Evolutionary conservation across 2,888 invertebrate species (phyloP).

Genomic region (Chironomus riparius): DNA sequence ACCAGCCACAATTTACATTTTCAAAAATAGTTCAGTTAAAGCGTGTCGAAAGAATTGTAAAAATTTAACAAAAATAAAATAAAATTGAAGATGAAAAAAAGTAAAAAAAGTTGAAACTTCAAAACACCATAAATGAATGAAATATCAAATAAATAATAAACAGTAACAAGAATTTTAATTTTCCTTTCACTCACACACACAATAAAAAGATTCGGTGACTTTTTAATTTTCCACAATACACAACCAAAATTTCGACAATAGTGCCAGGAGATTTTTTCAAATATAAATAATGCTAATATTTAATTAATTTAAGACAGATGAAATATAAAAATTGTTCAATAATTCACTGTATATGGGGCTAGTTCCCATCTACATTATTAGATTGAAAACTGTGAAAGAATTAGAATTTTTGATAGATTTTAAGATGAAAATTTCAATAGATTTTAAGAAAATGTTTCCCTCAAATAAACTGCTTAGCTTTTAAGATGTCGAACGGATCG

Average conservation of each 20-base stretch:
- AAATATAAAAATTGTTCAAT: not conserved
- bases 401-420: not conserved
- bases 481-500: not conserved
- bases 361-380: too few relatives aligned
- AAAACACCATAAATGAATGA: not conserved
- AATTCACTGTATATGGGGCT: too few relatives aligned
- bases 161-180: not conserved
- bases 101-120: conserved; percentile 7
- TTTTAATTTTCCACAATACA: conserved; percentile 5
- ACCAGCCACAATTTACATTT: not conserved
- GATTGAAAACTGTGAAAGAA: not conserved
- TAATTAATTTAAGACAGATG: not conserved
- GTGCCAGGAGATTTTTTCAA: conserved; percentile 36
- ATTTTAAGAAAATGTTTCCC: not conserved
- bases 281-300: not conserved
- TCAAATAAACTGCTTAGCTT: too few relatives aligned
- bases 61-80: not conserved
- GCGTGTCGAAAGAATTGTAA: not conserved
- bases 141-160: not conserved
- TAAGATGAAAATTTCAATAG: not conserved
- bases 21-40: not conserved
- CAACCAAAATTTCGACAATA: conserved; percentile 38
- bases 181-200: not conserved
- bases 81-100: not conserved
- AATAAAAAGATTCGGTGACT: not conserved